Evolutionary conservation across 2,888 invertebrate species (phyloP).

Genomic region (Listrodromus nycthemerus): DNA sequence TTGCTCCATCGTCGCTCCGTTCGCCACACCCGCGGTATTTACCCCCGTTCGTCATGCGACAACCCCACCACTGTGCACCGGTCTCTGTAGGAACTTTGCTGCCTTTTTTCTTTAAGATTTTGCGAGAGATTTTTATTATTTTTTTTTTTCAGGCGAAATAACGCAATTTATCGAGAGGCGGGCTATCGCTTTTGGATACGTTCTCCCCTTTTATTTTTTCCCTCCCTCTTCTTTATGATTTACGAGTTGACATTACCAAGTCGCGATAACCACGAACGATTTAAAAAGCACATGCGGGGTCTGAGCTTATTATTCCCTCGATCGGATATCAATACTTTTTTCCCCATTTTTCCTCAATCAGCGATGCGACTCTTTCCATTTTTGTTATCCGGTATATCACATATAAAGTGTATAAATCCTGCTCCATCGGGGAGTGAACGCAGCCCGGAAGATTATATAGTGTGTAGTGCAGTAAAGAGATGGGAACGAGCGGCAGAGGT

Average conservation of each 20-base stretch:
- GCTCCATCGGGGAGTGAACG: neutral
- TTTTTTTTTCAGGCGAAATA: constrained; percentile 2
- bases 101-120: neutral
- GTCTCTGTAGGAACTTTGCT: neutral
- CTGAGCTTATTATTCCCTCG: neutral
- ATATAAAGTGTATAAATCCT: neutral
- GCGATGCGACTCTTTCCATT: neutral
- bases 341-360: neutral
- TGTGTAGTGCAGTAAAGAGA: constrained; percentile 14
- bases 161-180: constrained; percentile 33
- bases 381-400: too few relatives aligned
- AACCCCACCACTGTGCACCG: neutral
- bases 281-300: neutral
- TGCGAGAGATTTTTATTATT: neutral
- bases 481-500: constrained; percentile 38
- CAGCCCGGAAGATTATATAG: constrained; percentile 7
- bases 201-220: constrained; percentile 42
- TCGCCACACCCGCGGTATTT: neutral
- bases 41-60: constrained; percentile 20
- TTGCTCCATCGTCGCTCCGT: constrained; percentile 47
- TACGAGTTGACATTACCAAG: constrained; percentile 40
- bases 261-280: neutral
- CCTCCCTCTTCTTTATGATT: constrained; percentile 42
- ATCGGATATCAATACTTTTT: neutral
- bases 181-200: constrained; percentile 54